Conservation (phyloP, 92 coral and sea anemone species). For the Siderastrea siderea region DNA sequence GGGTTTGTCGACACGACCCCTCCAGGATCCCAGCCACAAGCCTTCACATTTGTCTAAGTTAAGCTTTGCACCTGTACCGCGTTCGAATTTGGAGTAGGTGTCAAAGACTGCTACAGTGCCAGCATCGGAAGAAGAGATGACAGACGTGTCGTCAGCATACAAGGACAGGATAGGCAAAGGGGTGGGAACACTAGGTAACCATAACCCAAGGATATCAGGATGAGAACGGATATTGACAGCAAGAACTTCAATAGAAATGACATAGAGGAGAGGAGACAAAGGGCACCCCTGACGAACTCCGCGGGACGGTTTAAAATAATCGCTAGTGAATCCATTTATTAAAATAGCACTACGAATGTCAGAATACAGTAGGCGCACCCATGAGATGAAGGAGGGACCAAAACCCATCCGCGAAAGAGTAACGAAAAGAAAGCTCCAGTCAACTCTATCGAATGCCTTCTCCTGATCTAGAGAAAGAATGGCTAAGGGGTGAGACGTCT, state of each 20-base stretch:
- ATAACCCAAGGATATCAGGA: slow-evolving; percentile 5
- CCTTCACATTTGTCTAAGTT: no score
- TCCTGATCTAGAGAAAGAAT: slow-evolving; percentile 66
- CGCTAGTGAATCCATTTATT: slow-evolving; percentile 23
- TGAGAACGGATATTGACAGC: slow-evolving; percentile 21
- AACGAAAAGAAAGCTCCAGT: slow-evolving; percentile 47
- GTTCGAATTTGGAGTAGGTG: no score
- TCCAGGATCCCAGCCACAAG: no score
- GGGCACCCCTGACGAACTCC: slow-evolving; percentile 59
- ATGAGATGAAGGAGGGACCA: slow-evolving; percentile 48
- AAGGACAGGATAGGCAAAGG: background rate
- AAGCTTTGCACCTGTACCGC: no score
- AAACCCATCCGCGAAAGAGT: slow-evolving; percentile 53
- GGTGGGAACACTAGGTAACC: background rate
- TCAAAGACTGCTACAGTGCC: no score
- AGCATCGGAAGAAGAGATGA: no score
- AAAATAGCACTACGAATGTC: background rate
- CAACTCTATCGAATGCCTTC: slow-evolving; percentile 70
- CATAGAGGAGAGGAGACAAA: slow-evolving; percentile 28
- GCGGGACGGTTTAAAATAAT: background rate
- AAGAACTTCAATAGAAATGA: slow-evolving; percentile 23
- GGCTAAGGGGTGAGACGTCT: background rate
- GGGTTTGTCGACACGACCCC: no score
- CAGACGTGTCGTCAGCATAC: no score
- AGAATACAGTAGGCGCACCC: slow-evolving; percentile 59